Evolutionary conservation across 2,888 invertebrate species (phyloP).

Genomic region (Orchesella flavescens): DNA sequence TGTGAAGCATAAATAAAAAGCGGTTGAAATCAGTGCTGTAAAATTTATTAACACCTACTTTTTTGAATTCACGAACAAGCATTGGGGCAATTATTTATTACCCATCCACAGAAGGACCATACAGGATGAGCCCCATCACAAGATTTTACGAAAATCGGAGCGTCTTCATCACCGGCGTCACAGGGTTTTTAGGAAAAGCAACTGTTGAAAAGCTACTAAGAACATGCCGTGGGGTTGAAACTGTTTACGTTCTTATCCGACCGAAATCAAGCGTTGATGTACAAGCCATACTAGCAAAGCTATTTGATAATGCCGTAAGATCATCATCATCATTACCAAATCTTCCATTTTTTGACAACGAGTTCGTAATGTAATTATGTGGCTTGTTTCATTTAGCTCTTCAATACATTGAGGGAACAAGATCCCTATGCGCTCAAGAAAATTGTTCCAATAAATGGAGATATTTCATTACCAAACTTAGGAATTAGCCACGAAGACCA

Average conservation of each 20-base stretch:
- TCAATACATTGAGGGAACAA: conserved; percentile 81
- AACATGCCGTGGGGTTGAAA: conserved; percentile 85
- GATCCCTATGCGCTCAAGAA: conserved; percentile 82
- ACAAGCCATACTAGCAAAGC: conserved; percentile 83
- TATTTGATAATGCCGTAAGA: conserved; percentile 86
- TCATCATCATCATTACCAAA: too few species aligned
- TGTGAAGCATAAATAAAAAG: too few species aligned
- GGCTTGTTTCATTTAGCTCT: too few species aligned
- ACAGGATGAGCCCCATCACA: conserved; percentile 57
- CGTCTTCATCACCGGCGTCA: conserved; percentile 95
- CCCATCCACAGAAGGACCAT: too few species aligned
- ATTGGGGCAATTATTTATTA: too few species aligned
- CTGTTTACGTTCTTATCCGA: conserved; percentile 88
- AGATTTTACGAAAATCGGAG: conserved; percentile 51
- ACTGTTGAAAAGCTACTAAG: conserved; percentile 92
- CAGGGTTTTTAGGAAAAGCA: conserved; percentile 95
- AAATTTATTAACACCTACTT: too few species aligned
- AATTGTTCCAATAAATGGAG: conserved; percentile 84
- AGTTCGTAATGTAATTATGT: too few species aligned
- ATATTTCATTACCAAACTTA: conserved; percentile 87
- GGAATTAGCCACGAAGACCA: conserved; percentile 88
- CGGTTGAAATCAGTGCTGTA: too few species aligned
- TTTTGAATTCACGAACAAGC: too few species aligned
- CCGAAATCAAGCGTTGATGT: conserved; percentile 90
- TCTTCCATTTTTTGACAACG: too few species aligned